Percentiles rank a stretch among this genome's conserved stretches.
Conservation (phyloP, 2,888 invertebrate species). For the Villa cingulata region DNA sequence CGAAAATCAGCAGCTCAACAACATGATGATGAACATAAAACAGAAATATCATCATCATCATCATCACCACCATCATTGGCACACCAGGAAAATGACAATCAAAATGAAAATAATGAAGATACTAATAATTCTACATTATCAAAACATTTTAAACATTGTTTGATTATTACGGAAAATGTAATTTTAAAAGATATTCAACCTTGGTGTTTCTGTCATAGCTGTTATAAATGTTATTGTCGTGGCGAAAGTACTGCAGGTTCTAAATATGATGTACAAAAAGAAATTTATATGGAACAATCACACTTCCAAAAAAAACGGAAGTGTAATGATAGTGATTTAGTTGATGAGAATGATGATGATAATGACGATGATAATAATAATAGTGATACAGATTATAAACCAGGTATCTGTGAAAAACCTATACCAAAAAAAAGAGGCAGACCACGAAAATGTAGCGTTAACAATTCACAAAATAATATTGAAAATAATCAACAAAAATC, state of each 20-base stretch:
- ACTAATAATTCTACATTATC: constrained; percentile 1
- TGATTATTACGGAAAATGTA: constrained; percentile 23
- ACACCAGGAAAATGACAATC: neutral
- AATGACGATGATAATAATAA: neutral
- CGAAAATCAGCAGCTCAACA: constrained; percentile 5
- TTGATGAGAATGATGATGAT: neutral
- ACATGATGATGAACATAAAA: constrained; percentile 1
- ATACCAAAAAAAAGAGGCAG: too few species aligned
- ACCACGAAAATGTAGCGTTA: too few species aligned
- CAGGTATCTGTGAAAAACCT: too few species aligned
- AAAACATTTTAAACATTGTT: constrained; percentile 25
- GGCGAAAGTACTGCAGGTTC: constrained; percentile 29
- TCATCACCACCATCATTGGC: neutral
- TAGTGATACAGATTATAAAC: neutral
- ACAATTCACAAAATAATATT: too few species aligned
- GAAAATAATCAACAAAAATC: too few species aligned
- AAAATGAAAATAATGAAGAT: neutral
- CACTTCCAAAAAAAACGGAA: too few species aligned
- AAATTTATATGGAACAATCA: too few species aligned
- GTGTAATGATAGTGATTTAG: neutral
- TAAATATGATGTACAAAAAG: constrained; percentile 17
- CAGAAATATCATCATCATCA: neutral
- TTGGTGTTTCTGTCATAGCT: constrained; percentile 51
- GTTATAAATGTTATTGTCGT: constrained; percentile 53
- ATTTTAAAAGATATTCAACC: constrained; percentile 40